Base-by-base conservation (phyloP, 2,113 vertebrate genomes). In the Ctenodactylus gundi region DNA sequence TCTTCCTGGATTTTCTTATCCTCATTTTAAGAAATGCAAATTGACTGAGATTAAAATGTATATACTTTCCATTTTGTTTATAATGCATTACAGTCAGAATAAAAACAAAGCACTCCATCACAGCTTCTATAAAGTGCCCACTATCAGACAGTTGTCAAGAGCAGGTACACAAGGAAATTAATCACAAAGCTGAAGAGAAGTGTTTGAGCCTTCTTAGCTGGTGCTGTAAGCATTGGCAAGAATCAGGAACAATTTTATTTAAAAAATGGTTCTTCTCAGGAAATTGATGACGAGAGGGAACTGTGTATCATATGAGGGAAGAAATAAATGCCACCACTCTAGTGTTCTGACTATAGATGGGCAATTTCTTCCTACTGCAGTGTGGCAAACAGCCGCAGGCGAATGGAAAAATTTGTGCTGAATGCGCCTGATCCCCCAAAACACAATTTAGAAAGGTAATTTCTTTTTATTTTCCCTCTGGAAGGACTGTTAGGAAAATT, bases 1-100 rank as follows among this genome's bases (percentile, higher is more conserved):
- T 75, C 46, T n/a, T 68, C 57, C 77, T 62, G 78, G 39, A 49
- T 95, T 34, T 75, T 94, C 84, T 62, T 86, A 96, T 91, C 51
- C 34, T 89, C 62, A 86, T 94, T 96, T 83, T 44, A 94, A 96
- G 80, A 96, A 95, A 83, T 64, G 29, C 12, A 91, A 96, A 96
- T 62, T 65, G 5, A 68, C 1, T 80, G 92, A 92, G 77, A 72
- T 64, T 91, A 75, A 95, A 91, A 81, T 0, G 25, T 36, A 39
- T 49, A 29, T 75, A 91, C 20, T 90, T 58, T 31, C 53, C 88
- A 88, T 70, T 78, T 64, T 89, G 90, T 84, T 97, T 90, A 88
- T 88, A 93, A 75, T 78, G 91, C 70, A 88, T 53, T 91, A 84
- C 14, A n/a, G 90, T 93, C 75, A 80, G 68, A 67, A 39, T 65